Percentiles rank a stretch among this genome's conserved stretches.
These are phyloP conservation scores for Coreoperca whiteheadi DNA, from an alignment of 2,113 vertebrate genomes.

Conservation along the genomic window DNA sequence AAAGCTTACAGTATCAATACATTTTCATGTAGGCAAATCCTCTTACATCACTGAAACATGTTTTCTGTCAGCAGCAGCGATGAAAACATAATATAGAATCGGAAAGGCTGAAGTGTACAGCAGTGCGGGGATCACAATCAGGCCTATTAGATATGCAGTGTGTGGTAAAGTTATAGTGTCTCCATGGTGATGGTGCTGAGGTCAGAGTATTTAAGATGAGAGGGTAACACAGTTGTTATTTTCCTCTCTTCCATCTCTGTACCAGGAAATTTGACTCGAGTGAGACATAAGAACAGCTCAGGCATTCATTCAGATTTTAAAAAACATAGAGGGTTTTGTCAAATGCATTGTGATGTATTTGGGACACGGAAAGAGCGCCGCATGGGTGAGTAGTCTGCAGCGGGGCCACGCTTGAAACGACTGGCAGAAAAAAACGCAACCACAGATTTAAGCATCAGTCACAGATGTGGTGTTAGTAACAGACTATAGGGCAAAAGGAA, in stretches of 20 bases:
- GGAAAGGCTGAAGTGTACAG: background rate
- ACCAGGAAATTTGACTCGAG: background rate
- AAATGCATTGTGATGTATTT: slow-evolving; percentile 81
- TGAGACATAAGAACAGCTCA: slow-evolving; percentile 28
- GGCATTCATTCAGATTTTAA: slow-evolving; percentile 41
- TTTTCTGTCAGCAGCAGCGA: slow-evolving; percentile 25
- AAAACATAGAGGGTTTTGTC: slow-evolving; percentile 35
- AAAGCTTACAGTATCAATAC: slow-evolving; percentile 72
- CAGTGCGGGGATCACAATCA: slow-evolving; percentile 12
- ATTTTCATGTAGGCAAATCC: slow-evolving; percentile 70
- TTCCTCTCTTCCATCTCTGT: background rate
- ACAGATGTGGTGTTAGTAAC: slow-evolving; percentile 35
- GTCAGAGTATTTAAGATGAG: slow-evolving; percentile 36
- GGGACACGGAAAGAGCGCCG: slow-evolving; percentile 58
- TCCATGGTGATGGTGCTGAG: slow-evolving; percentile 59
- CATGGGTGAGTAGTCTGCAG: slow-evolving; percentile 72
- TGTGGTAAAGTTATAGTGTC: slow-evolving; percentile 55
- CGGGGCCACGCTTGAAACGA: slow-evolving; percentile 50
- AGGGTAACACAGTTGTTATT: background rate
- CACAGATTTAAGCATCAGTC: slow-evolving; percentile 42
- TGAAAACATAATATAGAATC: background rate
- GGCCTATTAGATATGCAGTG: slow-evolving; percentile 37
- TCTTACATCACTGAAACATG: slow-evolving; percentile 57
- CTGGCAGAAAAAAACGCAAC: slow-evolving; percentile 30
- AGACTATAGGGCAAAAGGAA: slow-evolving; percentile 10